Evolutionary conservation across 2,797 vertebrate species (phyloP).

Genomic region (Amphiprion clarkii): DNA sequence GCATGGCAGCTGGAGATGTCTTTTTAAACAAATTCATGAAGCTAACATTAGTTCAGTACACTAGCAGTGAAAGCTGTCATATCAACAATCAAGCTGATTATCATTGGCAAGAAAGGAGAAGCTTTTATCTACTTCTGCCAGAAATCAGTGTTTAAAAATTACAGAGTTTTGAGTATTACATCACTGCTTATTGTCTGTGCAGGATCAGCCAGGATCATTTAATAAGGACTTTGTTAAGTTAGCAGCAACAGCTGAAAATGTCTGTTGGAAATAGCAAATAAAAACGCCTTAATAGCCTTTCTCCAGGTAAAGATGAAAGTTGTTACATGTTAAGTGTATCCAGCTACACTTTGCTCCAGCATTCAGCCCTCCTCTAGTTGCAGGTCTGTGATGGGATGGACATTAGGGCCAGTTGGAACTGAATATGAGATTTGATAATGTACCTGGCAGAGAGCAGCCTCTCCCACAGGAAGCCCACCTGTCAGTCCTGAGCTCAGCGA

Average conservation of each 20-base stretch:
- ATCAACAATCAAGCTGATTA: too few relatives aligned
- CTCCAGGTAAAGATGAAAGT: not conserved
- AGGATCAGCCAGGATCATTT: not conserved
- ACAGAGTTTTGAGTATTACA: too few relatives aligned
- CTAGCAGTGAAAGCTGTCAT: too few relatives aligned
- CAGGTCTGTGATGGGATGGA: slow-evolving; percentile 30
- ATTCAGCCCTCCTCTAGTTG: not conserved
- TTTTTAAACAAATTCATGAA: too few relatives aligned
- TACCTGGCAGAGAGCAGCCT: slow-evolving; percentile 34
- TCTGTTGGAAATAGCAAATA: not conserved
- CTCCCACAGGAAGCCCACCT: slow-evolving; percentile 55
- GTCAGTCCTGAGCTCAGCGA: slow-evolving; percentile 34
- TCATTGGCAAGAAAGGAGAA: too few relatives aligned
- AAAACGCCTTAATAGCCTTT: not conserved
- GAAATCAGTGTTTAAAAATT: too few relatives aligned
- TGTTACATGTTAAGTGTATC: too few relatives aligned
- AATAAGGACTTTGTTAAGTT: not conserved
- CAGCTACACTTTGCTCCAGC: not conserved
- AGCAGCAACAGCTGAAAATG: not conserved
- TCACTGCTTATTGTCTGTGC: too few relatives aligned
- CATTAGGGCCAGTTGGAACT: slow-evolving; percentile 48
- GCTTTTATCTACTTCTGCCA: too few relatives aligned
- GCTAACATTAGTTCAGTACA: too few relatives aligned
- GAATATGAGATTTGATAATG: slow-evolving; percentile 58
- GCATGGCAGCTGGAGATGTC: too few relatives aligned